A percentile compares a stretch with the other conserved stretches of the same genome.
These are phyloP conservation scores for Lordiphosa clarofinis DNA, from an alignment of 1,140 invertebrate genomes.

Conservation along the genomic window DNA sequence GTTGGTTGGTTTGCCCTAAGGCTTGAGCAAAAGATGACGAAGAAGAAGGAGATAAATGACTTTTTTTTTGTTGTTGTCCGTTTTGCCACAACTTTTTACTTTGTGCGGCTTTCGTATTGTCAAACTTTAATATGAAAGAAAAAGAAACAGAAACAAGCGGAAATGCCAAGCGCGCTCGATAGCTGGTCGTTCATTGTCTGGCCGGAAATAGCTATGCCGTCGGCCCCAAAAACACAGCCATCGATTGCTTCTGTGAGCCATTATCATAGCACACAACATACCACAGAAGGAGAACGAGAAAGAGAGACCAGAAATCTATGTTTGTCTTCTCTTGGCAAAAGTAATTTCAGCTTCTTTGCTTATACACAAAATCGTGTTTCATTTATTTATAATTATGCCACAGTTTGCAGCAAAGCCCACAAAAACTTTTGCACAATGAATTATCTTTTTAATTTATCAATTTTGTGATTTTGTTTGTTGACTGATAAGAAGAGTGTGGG, in stretches of 20 bases:
- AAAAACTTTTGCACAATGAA: constrained; percentile 34
- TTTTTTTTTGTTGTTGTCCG: constrained; percentile 50
- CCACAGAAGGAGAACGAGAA: neutral
- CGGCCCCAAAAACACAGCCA: constrained; percentile 31
- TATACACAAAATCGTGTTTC: constrained; percentile 7
- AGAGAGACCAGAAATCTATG: neutral
- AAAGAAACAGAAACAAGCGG: constrained; percentile 33
- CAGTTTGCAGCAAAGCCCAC: constrained; percentile 6
- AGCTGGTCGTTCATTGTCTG: constrained; percentile 66
- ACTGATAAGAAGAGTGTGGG: constrained; percentile 1
- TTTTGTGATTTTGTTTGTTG: constrained; percentile 15
- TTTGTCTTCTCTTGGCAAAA: constrained; percentile 4
- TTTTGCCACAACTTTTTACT: constrained; percentile 45
- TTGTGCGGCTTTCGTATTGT: constrained; percentile 56
- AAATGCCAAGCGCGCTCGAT: constrained; percentile 48
- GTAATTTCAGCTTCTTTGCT: constrained; percentile 1
- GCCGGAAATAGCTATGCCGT: constrained; percentile 70
- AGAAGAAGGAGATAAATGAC: constrained; percentile 66
- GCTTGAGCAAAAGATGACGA: constrained; percentile 14
- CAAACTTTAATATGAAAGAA: constrained; percentile 49
- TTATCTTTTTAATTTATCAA: constrained; percentile 58
- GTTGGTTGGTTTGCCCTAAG: constrained; percentile 18
- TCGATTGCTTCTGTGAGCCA: constrained; percentile 42
- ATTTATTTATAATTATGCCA: constrained; percentile 35
- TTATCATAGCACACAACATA: neutral